Conservation (phyloP, 2,113 vertebrate genomes). For the Macrotis lagotis region DNA sequence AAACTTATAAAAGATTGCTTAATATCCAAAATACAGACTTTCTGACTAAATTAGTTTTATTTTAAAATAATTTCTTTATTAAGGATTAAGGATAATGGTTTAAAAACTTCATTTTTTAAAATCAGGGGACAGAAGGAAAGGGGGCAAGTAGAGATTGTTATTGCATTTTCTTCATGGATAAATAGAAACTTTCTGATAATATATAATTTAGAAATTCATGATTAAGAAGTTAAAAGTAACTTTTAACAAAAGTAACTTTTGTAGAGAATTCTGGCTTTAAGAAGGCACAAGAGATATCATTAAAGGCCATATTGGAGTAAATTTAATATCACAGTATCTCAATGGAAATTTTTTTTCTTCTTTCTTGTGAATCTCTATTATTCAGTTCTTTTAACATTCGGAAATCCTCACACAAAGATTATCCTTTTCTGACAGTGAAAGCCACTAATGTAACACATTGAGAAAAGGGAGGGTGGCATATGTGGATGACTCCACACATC, state of each 20-base stretch:
- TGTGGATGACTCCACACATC: background rate
- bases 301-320: conserved; percentile 54
- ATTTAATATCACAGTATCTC: conserved; percentile 60
- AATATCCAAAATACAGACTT: conserved; percentile 22
- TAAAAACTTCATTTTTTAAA: conserved; percentile 20
- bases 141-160: conserved; percentile 18
- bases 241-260: conserved; percentile 71
- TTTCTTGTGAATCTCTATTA: conserved; percentile 64
- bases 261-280: conserved; percentile 50
- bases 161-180: conserved; percentile 51
- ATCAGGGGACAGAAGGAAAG: conserved; percentile 30
- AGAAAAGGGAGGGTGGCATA: background rate
- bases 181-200: conserved; percentile 55
- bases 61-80: conserved; percentile 46
- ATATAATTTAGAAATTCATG: conserved; percentile 60
- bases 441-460: background rate
- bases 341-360: conserved; percentile 36
- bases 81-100: conserved; percentile 31
- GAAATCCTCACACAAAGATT: conserved; percentile 53
- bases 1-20: background rate
- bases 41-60: conserved; percentile 49
- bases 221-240: conserved; percentile 67
- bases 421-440: conserved; percentile 28
- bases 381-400: conserved; percentile 62
- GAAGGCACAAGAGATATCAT: conserved; percentile 63